Base-by-base conservation (phyloP, 2,888 invertebrate genomes). In the Morpho achilles region DNA sequence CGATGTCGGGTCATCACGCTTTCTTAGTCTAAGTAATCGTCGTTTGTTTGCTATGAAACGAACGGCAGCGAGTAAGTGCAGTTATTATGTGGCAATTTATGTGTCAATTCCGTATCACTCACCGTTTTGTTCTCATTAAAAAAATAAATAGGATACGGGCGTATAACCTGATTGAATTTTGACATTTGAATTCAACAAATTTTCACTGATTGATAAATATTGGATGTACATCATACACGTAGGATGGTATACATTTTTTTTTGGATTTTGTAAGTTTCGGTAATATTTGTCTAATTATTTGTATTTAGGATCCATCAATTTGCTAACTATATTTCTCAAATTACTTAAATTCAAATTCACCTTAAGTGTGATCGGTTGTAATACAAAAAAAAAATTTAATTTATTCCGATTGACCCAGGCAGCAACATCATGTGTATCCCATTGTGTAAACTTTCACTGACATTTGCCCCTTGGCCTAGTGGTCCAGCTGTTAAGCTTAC, bases 1-100 rank as follows among this genome's bases (percentile, higher is more conserved):
- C 60, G 60, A 59, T 59, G 66, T 56, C 58, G 67, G 78, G 79
- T 80, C 79, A 76, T 72, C 77, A 79, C 79, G 79, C 80, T 80
- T 80, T 80, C 80, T 70, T 74, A 65, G 65, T 62, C 59, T 56
- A 63, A 65, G 69, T 78, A 79, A 79, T 75, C 64, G 68, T 61
- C 61, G 59, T 64, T 59, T 67, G 65, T 65, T 69, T 66, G 62
- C 60, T 63, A 60, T 61, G 62, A 67, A 66, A 67, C 61, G 66
- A 66, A 67, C 63, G 61, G 59, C 62, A 70, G 69, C 68, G 66
- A 61, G 68, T 70, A 69, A 72, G 66, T 71, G 69, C 70, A 65
- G 66, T 65, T 65, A 70, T 72, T 71, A 72, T 64, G 60, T 56
- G 56, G 58, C 59, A 61, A 63, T 65, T 65, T 65, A 59, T 63